A percentile compares a stretch with the other conserved stretches of the same genome.
Conservation (phyloP, 2,888 invertebrate species). For the Thera obeliscata region DNA sequence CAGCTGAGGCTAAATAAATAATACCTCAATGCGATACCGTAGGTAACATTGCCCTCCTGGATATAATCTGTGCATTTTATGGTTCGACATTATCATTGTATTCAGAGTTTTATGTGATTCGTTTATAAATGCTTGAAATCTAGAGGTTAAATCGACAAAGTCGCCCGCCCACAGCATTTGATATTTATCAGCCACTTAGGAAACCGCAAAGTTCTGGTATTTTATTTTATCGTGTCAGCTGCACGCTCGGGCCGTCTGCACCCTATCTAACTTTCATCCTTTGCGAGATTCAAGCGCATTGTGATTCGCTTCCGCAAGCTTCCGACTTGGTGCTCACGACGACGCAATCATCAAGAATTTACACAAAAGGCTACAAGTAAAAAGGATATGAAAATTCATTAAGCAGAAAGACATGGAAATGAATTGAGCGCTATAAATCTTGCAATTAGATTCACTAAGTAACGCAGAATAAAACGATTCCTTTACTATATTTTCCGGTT, state of each 20-base stretch:
- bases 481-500: slow-evolving; percentile 13
- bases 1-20: slow-evolving; percentile 54
- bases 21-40: slow-evolving; percentile 45
- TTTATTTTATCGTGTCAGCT: slow-evolving; percentile 67
- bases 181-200: slow-evolving; percentile 35
- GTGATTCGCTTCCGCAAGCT: slow-evolving; percentile 52
- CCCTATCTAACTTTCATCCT: slow-evolving; percentile 53
- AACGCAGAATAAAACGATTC: background rate
- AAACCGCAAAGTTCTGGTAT: slow-evolving; percentile 49
- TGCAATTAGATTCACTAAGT: too few relatives aligned
- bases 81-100: slow-evolving; percentile 36
- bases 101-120: slow-evolving; percentile 16
- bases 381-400: slow-evolving; percentile 11
- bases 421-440: background rate
- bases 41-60: slow-evolving; percentile 30
- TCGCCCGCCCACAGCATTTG: slow-evolving; percentile 16
- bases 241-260: slow-evolving; percentile 58
- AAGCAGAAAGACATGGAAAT: background rate
- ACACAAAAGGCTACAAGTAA: slow-evolving; percentile 49
- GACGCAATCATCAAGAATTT: slow-evolving; percentile 59
- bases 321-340: slow-evolving; percentile 46
- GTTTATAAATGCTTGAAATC: slow-evolving; percentile 13
- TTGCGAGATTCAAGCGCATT: slow-evolving; percentile 63
- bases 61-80: slow-evolving; percentile 27
- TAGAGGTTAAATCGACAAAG: slow-evolving; percentile 5